Evolutionary conservation across 2,888 invertebrate genomes (phyloP).

Genomic region (Zeuzera pyrina): DNA sequence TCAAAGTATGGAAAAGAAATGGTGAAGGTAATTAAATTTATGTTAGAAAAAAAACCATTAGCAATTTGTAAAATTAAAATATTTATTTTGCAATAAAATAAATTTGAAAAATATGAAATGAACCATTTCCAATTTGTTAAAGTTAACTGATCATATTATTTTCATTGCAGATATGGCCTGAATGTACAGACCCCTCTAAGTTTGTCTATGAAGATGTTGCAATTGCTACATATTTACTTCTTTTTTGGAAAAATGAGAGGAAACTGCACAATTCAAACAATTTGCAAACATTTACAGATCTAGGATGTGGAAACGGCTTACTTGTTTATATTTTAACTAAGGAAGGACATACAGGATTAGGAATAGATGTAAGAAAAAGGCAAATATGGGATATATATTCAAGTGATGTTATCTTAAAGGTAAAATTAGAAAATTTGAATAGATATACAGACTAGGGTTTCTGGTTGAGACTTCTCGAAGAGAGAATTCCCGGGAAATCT

Average conservation of each 20-base stretch:
- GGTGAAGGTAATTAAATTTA: constrained; percentile 70
- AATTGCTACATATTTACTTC: constrained; percentile 89
- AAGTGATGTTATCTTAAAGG: constrained; percentile 75
- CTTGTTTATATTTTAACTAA: constrained; percentile 87
- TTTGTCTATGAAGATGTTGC: constrained; percentile 98
- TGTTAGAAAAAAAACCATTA: constrained; percentile 1
- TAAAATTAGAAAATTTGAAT: too few species aligned
- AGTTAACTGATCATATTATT: constrained; percentile 7
- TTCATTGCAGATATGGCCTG: constrained; percentile 86
- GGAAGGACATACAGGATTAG: constrained; percentile 88
- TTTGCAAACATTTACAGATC: constrained; percentile 85
- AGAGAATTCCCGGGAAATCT: too few species aligned
- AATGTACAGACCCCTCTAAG: constrained; percentile 94
- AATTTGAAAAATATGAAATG: background rate
- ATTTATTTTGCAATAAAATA: background rate
- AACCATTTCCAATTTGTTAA: constrained; percentile 4
- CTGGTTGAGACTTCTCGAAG: too few species aligned
- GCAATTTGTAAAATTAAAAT: background rate
- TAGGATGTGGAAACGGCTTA: constrained; percentile 98
- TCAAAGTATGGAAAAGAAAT: constrained; percentile 82
- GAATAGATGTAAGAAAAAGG: constrained; percentile 88
- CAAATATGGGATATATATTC: constrained; percentile 92
- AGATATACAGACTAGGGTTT: too few species aligned
- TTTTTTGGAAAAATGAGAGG: constrained; percentile 81
- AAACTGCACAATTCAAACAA: constrained; percentile 34